Evolutionary conservation across 2,113 vertebrate genomes (phyloP), one percentile per base, ranked within the genome.

Genomic region (Scopus umbretta): DNA sequence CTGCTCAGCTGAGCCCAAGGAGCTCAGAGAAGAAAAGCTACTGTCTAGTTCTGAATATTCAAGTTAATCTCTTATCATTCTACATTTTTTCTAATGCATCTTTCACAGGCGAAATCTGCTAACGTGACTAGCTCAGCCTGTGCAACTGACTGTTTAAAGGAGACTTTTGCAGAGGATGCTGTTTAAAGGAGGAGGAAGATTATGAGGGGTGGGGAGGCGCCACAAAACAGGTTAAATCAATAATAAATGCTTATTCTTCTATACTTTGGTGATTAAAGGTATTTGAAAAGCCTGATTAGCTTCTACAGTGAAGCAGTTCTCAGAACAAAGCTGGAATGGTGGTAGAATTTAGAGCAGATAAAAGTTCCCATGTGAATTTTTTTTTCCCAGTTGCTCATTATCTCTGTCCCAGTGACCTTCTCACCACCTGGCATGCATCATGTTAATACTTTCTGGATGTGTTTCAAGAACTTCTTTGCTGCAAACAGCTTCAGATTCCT

Each of bases 391-490:
- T 29, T 78, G 32, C 85, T 96, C 92, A 91, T 94, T 96, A 97
- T 94, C 94, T 91, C 83, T 76, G 93, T 93, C 83, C 94, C 76
- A 71, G 61, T 95, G 94, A 96, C 96, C 94, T 96, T 91, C 96
- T 94, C 86, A 62, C 76, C 92, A 92, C 95, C 92, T 92, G 95
- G 80, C 43, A 6, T 10, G 5, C 80, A 86, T 75, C 74, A 49
- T 9, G 49, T 70, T 96, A 82, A 90, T 83, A 88, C 45, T 92
- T 87, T 91, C 71, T 91, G 90, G 93, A 83, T 20, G 11, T 42
- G 72, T 73, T 73, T 86, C 86, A 76, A 90, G 88, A 94, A 82
- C 80, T n/a, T 68, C 87, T 88, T 82, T 61, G 76, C 62, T n/a
- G 55, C 66, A 74, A 92, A 73, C 55, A 94, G 88, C 68, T 81